These are phyloP conservation scores for Anoplolepis gracilipes DNA, from an alignment of 1,140 invertebrate species.

Conservation along the genomic window DNA sequence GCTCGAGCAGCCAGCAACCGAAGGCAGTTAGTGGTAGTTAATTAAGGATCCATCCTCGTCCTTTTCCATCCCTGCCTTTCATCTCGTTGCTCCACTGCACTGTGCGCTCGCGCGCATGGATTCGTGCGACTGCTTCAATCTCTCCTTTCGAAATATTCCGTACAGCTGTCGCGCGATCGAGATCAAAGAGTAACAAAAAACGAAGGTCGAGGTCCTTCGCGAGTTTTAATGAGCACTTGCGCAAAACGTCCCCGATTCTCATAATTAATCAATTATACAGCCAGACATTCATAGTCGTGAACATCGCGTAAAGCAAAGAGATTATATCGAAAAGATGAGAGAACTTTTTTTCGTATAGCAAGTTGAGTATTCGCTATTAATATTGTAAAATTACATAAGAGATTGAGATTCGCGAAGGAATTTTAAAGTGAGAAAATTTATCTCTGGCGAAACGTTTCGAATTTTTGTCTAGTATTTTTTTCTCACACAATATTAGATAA, in stretches of 20 bases:
- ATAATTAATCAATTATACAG: slow-evolving; percentile 47
- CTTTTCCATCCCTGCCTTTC: not conserved
- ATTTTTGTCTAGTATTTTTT: not conserved
- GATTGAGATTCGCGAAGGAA: not conserved
- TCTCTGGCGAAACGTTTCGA: not conserved
- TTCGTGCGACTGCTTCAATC: not conserved
- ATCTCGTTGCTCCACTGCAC: not conserved
- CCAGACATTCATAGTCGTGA: not conserved
- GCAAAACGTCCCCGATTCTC: not conserved
- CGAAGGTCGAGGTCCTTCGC: not conserved
- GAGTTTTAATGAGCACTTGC: slow-evolving; percentile 40
- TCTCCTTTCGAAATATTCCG: slow-evolving; percentile 11
- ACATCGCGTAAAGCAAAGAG: not conserved
- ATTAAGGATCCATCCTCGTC: slow-evolving; percentile 33
- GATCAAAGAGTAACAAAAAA: slow-evolving; percentile 34
- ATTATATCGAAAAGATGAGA: not conserved
- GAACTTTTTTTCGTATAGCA: not conserved
- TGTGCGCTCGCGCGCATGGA: not conserved
- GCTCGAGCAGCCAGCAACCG: not conserved
- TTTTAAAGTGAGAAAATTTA: not conserved
- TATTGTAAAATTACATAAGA: not conserved
- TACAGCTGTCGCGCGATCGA: not conserved
- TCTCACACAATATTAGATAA: not conserved
- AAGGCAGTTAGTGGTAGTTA: not conserved
- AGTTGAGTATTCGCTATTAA: slow-evolving; percentile 16